Percentiles rank a stretch among this genome's conserved stretches.
These are phyloP conservation scores for Temnothorax rugatulus DNA, from an alignment of 2,888 invertebrate species.

Conservation along the genomic window DNA sequence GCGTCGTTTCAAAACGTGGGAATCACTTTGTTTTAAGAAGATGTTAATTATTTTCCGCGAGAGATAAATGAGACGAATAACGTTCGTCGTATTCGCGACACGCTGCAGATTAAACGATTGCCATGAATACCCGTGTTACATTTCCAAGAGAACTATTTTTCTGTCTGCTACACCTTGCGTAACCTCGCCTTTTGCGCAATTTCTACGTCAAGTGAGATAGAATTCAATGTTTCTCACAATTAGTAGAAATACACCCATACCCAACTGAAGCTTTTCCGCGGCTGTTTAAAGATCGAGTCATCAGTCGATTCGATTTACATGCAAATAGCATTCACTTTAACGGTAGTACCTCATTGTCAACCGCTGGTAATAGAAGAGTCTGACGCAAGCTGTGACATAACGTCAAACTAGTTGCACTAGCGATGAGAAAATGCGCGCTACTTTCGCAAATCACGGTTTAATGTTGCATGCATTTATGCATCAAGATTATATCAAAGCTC, in stretches of 20 bases:
- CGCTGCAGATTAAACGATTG: constrained; percentile 41
- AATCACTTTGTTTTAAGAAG: constrained; percentile 13
- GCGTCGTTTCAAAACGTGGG: not conserved
- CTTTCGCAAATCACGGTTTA: constrained; percentile 6
- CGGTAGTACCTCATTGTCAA: constrained; percentile 58
- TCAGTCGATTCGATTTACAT: constrained; percentile 57
- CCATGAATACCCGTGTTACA: constrained; percentile 53
- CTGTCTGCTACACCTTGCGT: constrained; percentile 38
- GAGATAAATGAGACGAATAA: not conserved
- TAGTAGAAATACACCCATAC: constrained; percentile 7
- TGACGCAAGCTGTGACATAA: constrained; percentile 59
- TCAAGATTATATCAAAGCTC: not conserved
- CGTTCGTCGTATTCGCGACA: not conserved
- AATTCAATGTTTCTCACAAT: constrained; percentile 20
- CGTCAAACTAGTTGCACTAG: constrained; percentile 35
- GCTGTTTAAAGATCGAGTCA: constrained; percentile 16
- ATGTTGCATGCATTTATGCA: not conserved
- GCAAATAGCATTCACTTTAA: constrained; percentile 40
- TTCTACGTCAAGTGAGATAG: constrained; percentile 17
- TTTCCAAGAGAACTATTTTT: constrained; percentile 50
- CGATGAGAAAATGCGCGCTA: constrained; percentile 10
- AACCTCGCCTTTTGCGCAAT: constrained; percentile 56
- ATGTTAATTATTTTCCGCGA: constrained; percentile 14
- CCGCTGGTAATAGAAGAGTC: constrained; percentile 33
- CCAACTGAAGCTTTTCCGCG: constrained; percentile 36